Conservation (phyloP, 1,140 invertebrate genomes). For the Drosophila kohkoa region DNA sequence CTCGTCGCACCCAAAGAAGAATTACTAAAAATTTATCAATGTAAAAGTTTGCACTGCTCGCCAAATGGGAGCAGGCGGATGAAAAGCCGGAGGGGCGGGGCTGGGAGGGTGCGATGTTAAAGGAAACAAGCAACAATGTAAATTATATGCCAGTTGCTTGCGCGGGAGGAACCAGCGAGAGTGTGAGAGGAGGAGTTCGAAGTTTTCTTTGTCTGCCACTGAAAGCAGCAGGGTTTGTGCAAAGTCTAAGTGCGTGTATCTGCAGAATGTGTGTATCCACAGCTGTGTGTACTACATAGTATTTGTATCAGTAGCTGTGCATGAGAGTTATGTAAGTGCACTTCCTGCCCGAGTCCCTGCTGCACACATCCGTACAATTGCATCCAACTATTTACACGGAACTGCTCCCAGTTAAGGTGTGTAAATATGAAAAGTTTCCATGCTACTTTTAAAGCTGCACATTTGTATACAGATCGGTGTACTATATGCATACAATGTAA, state of each 20-base stretch:
- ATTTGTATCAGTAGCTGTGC: slow-evolving; percentile 26
- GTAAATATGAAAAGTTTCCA: slow-evolving; percentile 25
- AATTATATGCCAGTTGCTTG: slow-evolving; percentile 79
- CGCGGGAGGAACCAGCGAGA: neutral
- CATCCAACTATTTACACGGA: slow-evolving; percentile 17
- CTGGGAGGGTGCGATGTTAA: neutral
- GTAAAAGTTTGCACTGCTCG: slow-evolving; percentile 65
- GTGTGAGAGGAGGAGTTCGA: neutral
- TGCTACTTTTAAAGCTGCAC: slow-evolving; percentile 23
- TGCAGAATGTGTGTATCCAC: slow-evolving; percentile 2
- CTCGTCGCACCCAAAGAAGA: slow-evolving; percentile 57
- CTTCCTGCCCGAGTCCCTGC: slow-evolving; percentile 37
- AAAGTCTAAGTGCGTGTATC: neutral
- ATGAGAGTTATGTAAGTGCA: slow-evolving; percentile 35
- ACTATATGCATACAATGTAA: neutral
- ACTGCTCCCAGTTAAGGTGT: slow-evolving; percentile 23
- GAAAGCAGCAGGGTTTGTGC: slow-evolving; percentile 12
- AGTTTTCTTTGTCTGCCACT: slow-evolving; percentile 35
- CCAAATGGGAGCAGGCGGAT: slow-evolving; percentile 31
- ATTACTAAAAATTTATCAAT: slow-evolving; percentile 83
- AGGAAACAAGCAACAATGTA: slow-evolving; percentile 81
- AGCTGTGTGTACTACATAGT: neutral
- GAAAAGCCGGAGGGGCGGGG: neutral
- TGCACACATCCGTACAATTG: slow-evolving; percentile 17
- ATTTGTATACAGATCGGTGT: neutral